Base-by-base conservation (phyloP, 2,888 invertebrate genomes). In the Noctua comes region DNA sequence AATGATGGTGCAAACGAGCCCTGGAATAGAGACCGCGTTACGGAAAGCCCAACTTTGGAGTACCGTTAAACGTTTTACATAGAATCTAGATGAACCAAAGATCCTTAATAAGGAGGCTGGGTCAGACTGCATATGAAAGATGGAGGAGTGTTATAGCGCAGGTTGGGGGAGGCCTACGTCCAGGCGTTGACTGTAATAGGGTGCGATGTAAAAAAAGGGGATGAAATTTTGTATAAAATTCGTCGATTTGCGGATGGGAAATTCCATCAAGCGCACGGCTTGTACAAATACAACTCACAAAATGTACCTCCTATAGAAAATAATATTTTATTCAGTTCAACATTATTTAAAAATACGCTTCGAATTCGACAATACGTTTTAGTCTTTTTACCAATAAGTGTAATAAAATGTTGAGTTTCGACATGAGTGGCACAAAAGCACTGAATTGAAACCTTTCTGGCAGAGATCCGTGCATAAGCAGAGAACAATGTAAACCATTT, bases 371-470 rank as follows among this genome's bases (percentile, higher is more conserved):
- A 57, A 48, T 51, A 59, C 31, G 24, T 59, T 81, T 81, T 73
- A n/a, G 48, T 27, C 18, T 62, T 68, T 64, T 70, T 48, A 54
- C 21, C 43, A 64, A 57, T 71, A 79, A 21, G 13, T 27, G 59
- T 70, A 77, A 74, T 71, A 71, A 74, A 80, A 83, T 68, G 51
- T 75, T 65, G 74, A 74, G 10, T 64, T 68, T 71, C 27, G 54
- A 83, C 78, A 40, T 70, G 8, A 72, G 68, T n/a, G 36, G 43
- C 48, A 79, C 65, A 70, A 70, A 68, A 66, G 76, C 76, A 62
- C 24, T 48, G 76, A 80, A 84, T 84, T 80, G 76, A 80, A 83
- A 76, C 76, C 72, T 80, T 70, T 84, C 69, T 79, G 79, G 83
- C 85, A 70, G 48, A 66, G 64, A 64, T 68, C 46, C 40, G 75